Base-by-base conservation (phyloP, 2,797 vertebrate species). In the Natrix natrix region DNA sequence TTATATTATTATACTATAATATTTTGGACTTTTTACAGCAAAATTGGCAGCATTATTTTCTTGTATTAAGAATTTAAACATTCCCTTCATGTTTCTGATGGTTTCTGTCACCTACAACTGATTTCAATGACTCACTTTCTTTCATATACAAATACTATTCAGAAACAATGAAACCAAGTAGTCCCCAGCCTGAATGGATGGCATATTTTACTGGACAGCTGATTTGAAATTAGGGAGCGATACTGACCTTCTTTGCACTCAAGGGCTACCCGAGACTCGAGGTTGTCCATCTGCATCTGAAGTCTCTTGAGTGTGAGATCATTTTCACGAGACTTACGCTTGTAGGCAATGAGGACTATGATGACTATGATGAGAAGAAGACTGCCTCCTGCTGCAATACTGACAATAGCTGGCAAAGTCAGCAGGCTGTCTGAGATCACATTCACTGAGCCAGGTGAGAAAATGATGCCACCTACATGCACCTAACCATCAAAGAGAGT, bases 211-310 rank as follows among this genome's bases (percentile, higher is more conserved):
- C 52, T 87, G 56, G 37, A 59, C 22, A n/a, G 37, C 43, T 37
- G 12, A 55, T 54, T 61, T 28, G 32, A 83, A 37, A 8, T 24
- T 56, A 54, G 52, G 5, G 5, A 60, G 20, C 24, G 28, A 91
- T 66, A 93, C 97, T 88, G 5, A 99, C 99, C 99, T 97, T 99
- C 99, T 96, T 99, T 99, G 97, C 99, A 99, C 97, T 99, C 99
- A 57, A 99, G 97, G 32, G 99, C 99, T 52, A 99, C 99, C 0
- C 99, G 98, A 0, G 99, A 99, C 96, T 99, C 99, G 96, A 99
- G 98, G 95, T 99, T 99, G 98, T 99, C 99, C 99, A 99, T 99
- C 96, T 99, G 99, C 99, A 99, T 99, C 96, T 99, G 99, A 94
- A 99, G 97, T 91, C 99, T 98, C 97, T 99, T 99, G 92, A 99